Evolutionary conservation across 2,113 vertebrate species (phyloP).

Genomic region (Herpetotheres cachinnans): DNA sequence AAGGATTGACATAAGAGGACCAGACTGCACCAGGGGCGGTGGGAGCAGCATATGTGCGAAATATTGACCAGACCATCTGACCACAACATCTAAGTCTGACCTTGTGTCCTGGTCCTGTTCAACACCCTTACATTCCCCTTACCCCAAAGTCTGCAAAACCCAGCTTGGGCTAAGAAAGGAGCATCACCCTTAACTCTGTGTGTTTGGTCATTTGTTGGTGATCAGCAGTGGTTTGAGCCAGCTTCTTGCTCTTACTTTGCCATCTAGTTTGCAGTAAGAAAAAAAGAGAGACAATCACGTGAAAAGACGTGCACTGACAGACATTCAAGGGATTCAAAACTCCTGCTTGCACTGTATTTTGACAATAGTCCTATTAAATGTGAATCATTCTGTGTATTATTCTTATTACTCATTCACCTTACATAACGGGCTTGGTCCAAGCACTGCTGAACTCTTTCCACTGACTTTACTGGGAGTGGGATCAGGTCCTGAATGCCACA

Average conservation of each 20-base stretch:
- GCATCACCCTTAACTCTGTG: fast-evolving
- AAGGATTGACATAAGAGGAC: background rate
- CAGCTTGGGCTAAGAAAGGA: background rate
- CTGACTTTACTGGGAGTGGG: background rate
- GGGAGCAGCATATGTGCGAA: no score
- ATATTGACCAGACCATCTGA: background rate
- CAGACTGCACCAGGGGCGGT: background rate
- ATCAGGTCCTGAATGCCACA: background rate
- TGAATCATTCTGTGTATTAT: constrained; percentile 40
- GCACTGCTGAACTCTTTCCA: constrained; percentile 15
- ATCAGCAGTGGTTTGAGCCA: background rate
- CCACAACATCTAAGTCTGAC: background rate
- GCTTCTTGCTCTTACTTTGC: background rate
- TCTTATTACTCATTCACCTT: constrained; percentile 45
- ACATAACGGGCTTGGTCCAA: background rate
- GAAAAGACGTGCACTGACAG: background rate
- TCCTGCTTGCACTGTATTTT: constrained; percentile 6
- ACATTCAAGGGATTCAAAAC: background rate
- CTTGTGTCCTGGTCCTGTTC: background rate
- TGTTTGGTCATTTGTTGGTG: background rate
- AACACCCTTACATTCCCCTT: background rate
- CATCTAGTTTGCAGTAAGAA: background rate
- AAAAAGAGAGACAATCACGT: background rate
- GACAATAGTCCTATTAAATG: constrained; percentile 40
- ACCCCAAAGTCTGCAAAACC: background rate